Evolutionary conservation across 2,797 vertebrate genomes (phyloP).

Genomic region (Cyclura pinguis): DNA sequence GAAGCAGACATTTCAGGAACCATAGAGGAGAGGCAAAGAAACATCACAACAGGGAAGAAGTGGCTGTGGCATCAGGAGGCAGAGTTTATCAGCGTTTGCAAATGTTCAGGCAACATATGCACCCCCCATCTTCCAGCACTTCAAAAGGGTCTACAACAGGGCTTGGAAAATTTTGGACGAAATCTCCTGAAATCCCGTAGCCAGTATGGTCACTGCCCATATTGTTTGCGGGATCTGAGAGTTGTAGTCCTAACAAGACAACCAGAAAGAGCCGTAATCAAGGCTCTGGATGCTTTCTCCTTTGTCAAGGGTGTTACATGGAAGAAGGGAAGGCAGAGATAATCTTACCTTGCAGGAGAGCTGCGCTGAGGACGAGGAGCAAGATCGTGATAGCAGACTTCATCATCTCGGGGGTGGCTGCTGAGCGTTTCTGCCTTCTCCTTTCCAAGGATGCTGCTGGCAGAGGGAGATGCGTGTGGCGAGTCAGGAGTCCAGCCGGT

Average conservation of each 20-base stretch:
- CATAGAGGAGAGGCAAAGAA: neutral
- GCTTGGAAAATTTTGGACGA: neutral
- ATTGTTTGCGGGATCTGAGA: neutral
- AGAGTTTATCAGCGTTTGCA: neutral
- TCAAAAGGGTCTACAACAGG: neutral
- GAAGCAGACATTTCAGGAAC: neutral
- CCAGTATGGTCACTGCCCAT: too few species aligned
- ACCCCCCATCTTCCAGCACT: neutral
- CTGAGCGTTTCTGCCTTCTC: neutral
- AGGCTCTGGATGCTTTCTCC: neutral
- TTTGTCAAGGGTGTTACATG: too few species aligned
- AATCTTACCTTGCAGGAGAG: slow-evolving; percentile 20
- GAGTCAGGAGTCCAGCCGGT: neutral
- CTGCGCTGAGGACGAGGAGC: neutral
- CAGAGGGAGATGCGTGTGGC: neutral
- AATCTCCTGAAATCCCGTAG: neutral
- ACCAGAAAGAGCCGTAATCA: neutral
- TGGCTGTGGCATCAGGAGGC: neutral
- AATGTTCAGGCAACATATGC: neutral
- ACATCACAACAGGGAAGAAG: neutral
- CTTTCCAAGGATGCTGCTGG: neutral
- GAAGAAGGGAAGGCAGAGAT: neutral
- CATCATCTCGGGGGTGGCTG: neutral
- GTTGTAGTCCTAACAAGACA: too few species aligned
- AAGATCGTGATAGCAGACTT: neutral